Evolutionary conservation across 1,140 invertebrate genomes (phyloP), one percentile per base, ranked within the genome.

Genomic region (Aphaenogaster rudis): DNA sequence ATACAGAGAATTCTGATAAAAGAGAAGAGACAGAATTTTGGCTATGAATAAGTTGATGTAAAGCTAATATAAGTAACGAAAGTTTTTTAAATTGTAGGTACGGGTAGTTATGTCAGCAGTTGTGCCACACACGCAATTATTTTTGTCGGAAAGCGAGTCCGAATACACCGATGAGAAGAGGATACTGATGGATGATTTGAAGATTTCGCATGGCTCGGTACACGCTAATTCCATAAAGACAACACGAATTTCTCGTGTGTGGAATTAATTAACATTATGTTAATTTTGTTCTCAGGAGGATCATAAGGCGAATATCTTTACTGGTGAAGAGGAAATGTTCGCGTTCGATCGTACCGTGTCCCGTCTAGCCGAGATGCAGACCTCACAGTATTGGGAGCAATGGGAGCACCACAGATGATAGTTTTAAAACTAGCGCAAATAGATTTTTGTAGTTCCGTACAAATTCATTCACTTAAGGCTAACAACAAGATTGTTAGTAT

Each of bases 261-360:
- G 3, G 2, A n/a, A 74, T 42, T 33, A 42, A 48, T 33, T 54
- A 28, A 4, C 3, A 81, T 71, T 45, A n/a, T 11, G 8, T 64
- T 48, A 84, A 84, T 33, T 86, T 78, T 88, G 69, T 93, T 95
- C 95, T 57, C 92, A 98, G 97, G 95, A 97, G 91, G 95, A 97
- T 92, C 95, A 97, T 54, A 96, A 96, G 86, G 97, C 98, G 8
- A 99, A 97, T 93, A 97, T 99, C 90, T 99, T 99, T 93, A 99
- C 98, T 39, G 99, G 99, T 0, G 98, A 99, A 94, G 99, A 99
- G 95, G 99, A 99, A 96, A 95, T 99, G 80, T 99, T 99, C 96
- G 99, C 99, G 9, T 99, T 98, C 95, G 98, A 99, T 89, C 96
- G 99, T 81, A 99, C 99, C 21, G 94, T 99, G 15, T 99, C 99